A percentile compares a stretch with the other conserved stretches of the same genome.
Evolutionary conservation across 2,888 invertebrate genomes (phyloP).

Genomic region (Cecidostiba fungosa): DNA sequence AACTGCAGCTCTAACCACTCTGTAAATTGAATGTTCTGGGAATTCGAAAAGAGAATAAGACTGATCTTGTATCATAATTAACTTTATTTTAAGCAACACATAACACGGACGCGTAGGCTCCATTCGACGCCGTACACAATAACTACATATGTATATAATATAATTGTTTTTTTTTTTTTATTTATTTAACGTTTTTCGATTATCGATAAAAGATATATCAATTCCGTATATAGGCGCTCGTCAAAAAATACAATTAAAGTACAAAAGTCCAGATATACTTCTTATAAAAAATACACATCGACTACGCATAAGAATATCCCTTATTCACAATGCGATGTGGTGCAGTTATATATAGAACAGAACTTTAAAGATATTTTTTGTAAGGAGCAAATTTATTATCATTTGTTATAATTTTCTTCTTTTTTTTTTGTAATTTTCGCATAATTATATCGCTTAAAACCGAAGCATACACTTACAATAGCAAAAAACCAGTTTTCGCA

Average conservation of each 20-base stretch:
- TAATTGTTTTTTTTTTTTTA: conserved; percentile 25
- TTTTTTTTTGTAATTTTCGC: conserved; percentile 41
- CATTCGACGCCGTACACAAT: conserved; percentile 47
- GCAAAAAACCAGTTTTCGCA: conserved; percentile 64
- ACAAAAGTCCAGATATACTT: conserved; percentile 16
- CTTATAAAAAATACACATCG: conserved; percentile 16
- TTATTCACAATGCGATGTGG: background rate
- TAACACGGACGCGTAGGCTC: conserved; percentile 75
- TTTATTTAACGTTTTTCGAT: too few species aligned
- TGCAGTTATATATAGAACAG: background rate
- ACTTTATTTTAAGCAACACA: conserved; percentile 78
- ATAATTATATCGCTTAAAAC: conserved; percentile 45
- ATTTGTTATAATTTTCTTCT: background rate
- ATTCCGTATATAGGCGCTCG: conserved; percentile 13
- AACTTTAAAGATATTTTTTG: conserved; percentile 27
- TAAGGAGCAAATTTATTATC: conserved; percentile 12
- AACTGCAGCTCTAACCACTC: background rate
- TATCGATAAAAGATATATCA: conserved; percentile 17
- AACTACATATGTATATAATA: conserved; percentile 46
- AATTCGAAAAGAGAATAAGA: background rate
- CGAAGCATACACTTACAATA: conserved; percentile 57
- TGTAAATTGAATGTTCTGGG: background rate
- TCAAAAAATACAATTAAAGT: conserved; percentile 47
- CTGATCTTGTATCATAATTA: conserved; percentile 60
- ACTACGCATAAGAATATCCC: background rate